Conservation (phyloP, 2,797 vertebrate genomes). For the Echiichthys vipera region DNA sequence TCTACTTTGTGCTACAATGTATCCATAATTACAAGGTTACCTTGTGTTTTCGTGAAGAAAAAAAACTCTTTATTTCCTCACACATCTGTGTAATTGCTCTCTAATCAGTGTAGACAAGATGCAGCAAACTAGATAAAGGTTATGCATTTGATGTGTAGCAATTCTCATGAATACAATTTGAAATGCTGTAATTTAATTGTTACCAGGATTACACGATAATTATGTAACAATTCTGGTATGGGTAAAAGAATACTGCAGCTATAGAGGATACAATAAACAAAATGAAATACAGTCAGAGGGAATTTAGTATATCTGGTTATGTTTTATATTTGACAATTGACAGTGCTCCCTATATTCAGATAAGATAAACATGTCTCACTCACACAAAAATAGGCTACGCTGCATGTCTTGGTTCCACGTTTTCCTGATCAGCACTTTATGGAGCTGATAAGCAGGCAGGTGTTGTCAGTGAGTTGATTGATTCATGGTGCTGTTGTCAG, state of each 20-base stretch:
- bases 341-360: background rate
- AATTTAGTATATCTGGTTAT: background rate
- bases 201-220: conserved; percentile 58
- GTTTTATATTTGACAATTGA: background rate
- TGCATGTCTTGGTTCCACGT: conserved; percentile 29
- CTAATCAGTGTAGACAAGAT: conserved; percentile 67
- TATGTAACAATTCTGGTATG: conserved; percentile 37
- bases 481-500: conserved; percentile 50
- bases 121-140: conserved; percentile 61
- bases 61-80: conserved; percentile 53
- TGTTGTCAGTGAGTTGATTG: conserved; percentile 54
- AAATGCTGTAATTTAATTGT: conserved; percentile 66
- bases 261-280: conserved; percentile 2
- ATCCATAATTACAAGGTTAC: conserved; percentile 40
- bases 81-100: conserved; percentile 64
- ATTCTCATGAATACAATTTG: conserved; percentile 55
- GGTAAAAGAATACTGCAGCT: background rate
- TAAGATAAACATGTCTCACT: conserved; percentile 18
- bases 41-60: conserved; percentile 43
- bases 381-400: conserved; percentile 34
- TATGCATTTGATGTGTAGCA: conserved; percentile 49
- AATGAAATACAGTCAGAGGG: conserved; percentile 2
- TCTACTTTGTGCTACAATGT: conserved; percentile 36
- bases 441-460: conserved; percentile 34
- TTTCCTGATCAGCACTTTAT: conserved; percentile 61